Conservation (phyloP, 2,113 vertebrate species). For the Strix aluco region DNA sequence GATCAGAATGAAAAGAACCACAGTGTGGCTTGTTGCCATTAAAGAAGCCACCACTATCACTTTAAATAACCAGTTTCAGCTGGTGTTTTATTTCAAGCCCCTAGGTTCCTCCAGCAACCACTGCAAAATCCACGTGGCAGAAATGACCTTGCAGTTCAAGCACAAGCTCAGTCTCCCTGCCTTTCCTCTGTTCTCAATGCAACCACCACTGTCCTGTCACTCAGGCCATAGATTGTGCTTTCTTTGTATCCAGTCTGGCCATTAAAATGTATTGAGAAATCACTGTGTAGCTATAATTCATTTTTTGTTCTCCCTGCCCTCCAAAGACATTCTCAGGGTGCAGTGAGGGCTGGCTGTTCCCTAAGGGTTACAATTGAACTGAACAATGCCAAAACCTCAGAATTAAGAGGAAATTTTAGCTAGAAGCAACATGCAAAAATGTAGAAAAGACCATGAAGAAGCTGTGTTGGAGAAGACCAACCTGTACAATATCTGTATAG, state of each 20-base stretch:
- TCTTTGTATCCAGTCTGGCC: background rate
- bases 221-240: background rate
- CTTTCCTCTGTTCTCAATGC: background rate
- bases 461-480: background rate
- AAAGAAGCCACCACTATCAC: background rate
- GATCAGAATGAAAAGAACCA: background rate
- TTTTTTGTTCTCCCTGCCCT: background rate
- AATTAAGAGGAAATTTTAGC: background rate
- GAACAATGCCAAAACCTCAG: background rate
- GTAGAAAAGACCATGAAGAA: background rate
- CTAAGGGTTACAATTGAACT: background rate
- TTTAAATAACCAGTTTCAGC: background rate
- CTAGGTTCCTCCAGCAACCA: background rate
- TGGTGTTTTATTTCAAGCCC: background rate
- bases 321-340: background rate
- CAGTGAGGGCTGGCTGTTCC: background rate
- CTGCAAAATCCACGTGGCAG: background rate
- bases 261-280: background rate
- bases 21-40: background rate
- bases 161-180: background rate
- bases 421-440: background rate
- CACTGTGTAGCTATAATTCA: background rate
- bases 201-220: background rate
- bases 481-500: background rate
- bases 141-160: background rate